Conservation (phyloP, 2,888 invertebrate species). For the Hoplodrina ambigua region DNA sequence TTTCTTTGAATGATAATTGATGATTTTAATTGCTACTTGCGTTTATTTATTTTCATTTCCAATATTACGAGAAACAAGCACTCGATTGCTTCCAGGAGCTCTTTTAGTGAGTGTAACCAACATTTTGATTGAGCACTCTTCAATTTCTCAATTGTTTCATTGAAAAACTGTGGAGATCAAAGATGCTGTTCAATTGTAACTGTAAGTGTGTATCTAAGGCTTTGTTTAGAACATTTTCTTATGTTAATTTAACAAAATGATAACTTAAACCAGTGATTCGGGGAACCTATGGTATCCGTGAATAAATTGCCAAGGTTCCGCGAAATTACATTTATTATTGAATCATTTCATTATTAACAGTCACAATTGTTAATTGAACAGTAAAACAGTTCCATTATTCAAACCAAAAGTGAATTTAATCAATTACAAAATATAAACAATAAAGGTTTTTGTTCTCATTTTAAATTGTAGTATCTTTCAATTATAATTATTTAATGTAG, state of each 20-base stretch:
- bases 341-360: no score
- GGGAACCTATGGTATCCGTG: no score
- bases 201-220: not conserved
- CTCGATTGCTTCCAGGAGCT: slow-evolving; percentile 11
- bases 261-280: no score
- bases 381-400: no score
- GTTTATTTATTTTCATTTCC: slow-evolving; percentile 29
- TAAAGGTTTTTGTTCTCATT: no score
- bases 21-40: slow-evolving; percentile 8
- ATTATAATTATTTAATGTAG: no score
- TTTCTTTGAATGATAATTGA: not conserved
- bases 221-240: slow-evolving; percentile 2
- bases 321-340: no score
- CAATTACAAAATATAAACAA: no score
- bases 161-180: slow-evolving; percentile 19
- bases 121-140: slow-evolving; percentile 32
- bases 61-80: slow-evolving; percentile 19
- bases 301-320: no score
- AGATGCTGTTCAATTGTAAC: slow-evolving; percentile 18
- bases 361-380: no score
- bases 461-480: no score
- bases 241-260: not conserved
- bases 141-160: slow-evolving; percentile 17
- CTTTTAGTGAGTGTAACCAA: slow-evolving; percentile 25
- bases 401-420: no score